These are phyloP conservation scores for Stegastes partitus DNA, from an alignment of 2,113 vertebrate species.

Conservation along the genomic window DNA sequence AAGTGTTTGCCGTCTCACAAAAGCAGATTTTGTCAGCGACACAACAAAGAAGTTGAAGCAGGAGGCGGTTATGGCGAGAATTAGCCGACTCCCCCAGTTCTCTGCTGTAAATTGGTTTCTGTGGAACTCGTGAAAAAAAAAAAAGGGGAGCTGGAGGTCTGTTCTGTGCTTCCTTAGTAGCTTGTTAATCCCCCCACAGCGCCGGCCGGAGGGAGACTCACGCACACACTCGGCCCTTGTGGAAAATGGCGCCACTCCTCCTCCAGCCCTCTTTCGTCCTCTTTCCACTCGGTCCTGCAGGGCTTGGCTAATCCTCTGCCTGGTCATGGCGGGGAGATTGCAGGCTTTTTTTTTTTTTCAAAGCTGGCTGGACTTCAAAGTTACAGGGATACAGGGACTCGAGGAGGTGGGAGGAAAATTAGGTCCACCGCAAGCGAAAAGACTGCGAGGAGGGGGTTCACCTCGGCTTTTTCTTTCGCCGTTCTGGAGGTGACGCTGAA, in stretches of 20 bases:
- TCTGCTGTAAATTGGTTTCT: conserved; percentile 77
- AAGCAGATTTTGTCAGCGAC: conserved; percentile 44
- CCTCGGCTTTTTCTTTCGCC: conserved; percentile 46
- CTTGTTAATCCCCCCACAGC: conserved; percentile 78
- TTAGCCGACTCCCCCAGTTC: conserved; percentile 49
- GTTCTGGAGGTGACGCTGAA: conserved; percentile 33
- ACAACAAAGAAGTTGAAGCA: conserved; percentile 58
- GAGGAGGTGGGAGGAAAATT: conserved; percentile 65
- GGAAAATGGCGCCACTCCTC: conserved; percentile 61
- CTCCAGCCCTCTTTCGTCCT: conserved; percentile 60
- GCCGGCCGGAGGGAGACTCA: conserved; percentile 57
- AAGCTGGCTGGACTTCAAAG: conserved; percentile 84
- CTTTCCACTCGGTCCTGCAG: conserved; percentile 67
- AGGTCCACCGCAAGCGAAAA: conserved; percentile 58
- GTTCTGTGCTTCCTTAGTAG: conserved; percentile 71
- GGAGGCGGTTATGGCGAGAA: conserved; percentile 55
- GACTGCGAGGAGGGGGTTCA: conserved; percentile 39
- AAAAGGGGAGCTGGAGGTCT: conserved; percentile 40
- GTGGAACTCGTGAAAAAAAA: conserved; percentile 51
- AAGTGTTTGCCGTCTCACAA: conserved; percentile 16
- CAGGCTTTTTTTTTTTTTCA: conserved; percentile 57
- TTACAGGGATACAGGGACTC: conserved; percentile 65
- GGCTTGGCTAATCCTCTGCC: conserved; percentile 79
- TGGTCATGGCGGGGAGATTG: conserved; percentile 76
- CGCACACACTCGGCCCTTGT: conserved; percentile 52